Base-by-base conservation (phyloP, 2,113 vertebrate species). In the Oceanites oceanicus region DNA sequence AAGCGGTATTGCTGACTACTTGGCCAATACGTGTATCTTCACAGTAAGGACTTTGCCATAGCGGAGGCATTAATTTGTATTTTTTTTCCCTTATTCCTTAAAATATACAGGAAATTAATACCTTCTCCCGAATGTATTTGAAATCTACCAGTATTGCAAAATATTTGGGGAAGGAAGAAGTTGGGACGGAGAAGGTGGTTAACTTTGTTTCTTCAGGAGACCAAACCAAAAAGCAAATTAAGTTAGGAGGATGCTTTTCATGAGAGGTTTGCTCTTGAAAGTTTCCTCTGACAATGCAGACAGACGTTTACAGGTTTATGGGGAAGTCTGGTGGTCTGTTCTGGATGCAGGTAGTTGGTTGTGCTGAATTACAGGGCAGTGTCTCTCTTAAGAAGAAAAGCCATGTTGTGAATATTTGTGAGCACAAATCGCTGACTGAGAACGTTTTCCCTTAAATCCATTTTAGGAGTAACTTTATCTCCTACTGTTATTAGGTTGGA, bases 401-500 rank as follows among this genome's bases (percentile, higher is more conserved):
- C 52, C 45, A 12, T 4, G 9, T 40, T 85, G 66, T 78, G 70
- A 68, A 6, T 42, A 62, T 70, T 55, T 78, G 49, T 79, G 89
- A 91, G 91, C 86, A 75, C 45, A 91, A 68, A 56, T 58, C 5
- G 13, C 25, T 77, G 87, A 71, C 52, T 96, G 88, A 95, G 65
- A 92, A 71, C 38, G 6, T 86, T 75, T 96, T 82, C 85, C 76
- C 74, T 70, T 93, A 53, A 91, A 56, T n/a, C 92, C 56, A 29
- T 63, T 96, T 85, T 78, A 95, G 92, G 97, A 95, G 94, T 98
- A 97, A 98, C 94, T 96, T 95, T 98, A 92, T 98, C 95, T 98
- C 97, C 34, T 98, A 17, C 98, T 97, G 86, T 98, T 98, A 97
- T 7, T 98, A 98, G 98, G 98, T 98, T 96, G 98, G 97, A 98